Base-by-base conservation (phyloP, 2,113 vertebrate species). In the Cephalopterus ornatus region DNA sequence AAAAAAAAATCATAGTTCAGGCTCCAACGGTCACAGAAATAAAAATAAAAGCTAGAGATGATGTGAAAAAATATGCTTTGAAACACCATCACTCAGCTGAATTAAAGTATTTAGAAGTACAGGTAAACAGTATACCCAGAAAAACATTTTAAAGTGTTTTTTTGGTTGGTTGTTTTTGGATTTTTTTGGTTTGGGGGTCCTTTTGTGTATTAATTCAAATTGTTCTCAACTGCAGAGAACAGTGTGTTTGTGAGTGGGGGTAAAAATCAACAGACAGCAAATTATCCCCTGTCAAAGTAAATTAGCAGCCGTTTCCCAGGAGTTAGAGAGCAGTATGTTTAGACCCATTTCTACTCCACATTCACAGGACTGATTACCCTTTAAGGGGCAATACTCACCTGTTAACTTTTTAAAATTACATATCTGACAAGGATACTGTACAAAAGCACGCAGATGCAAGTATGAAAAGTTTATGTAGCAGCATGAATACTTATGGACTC, bases 1-100 rank as follows among this genome's bases (percentile, higher is more conserved):
- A 75, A 50, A 4, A 7, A 79, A 71, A 76, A 39, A 4, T 10
- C 32, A 85, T 33, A 49, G 30, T 63, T 63, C 49, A 59, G 24
- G 23, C 12, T 53, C 28, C 16, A 62, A n/a, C 2, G 56, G 18
- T 13, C 21, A 58, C 19, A 70, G 2, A 66, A 71, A 44, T 3
- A 4, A 46, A 11, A 41, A 39, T 3, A 55, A 74, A 58, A 62
- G 4, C 39, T 32, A 55, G 6, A 33, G 6, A 61, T 7, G 6
- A 5, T 8, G 61, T 17, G 33, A 46, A 44, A 37, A 37, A 41
- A 21, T 4, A 32, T 1, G 0, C 3, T 71, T 86, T 37, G 14
- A 42, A 75, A 70, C 27, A 49, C 7, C 5, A 14, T 46, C 7
- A 4, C 8, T 12, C 2, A 33, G 1, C 0, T 28, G 8, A 72